Evolutionary conservation across 2,888 invertebrate species (phyloP), one percentile per base, ranked within the genome.

Genomic region (Fragum whitleyi): DNA sequence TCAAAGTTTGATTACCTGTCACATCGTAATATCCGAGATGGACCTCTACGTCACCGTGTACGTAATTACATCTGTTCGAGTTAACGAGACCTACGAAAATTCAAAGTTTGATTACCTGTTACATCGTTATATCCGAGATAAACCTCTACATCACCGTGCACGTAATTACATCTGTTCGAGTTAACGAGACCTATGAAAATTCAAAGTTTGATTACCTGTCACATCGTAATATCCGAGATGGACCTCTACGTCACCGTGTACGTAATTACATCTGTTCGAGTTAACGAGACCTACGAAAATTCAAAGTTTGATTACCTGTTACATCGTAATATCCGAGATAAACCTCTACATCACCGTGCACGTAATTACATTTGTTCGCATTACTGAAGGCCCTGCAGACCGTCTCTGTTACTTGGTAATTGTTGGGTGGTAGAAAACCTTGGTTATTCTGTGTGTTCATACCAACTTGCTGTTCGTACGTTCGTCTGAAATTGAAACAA

Each of bases 321-420:
- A n/a, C 70, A 23, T 70, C 28, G 26, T 70, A 70, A 29, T 32
- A 55, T 36, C 6, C 23, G 3, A 70, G 36, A 14, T 36, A n/a
- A 2, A 70, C 53, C 7, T 36, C 36, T 7, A 70, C 55, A 5
- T n/a, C 36, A 2, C 70, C 70, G 36, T 29, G 29, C n/a, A 70
- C 7, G 28, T 70, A 70, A 55, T 70, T 70, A 36, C 70, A 70
- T 53, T 53, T 19, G 70, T 70, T 70, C 14, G 55, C 16, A 23
- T 53, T 53, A 39, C 70, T 70, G 1, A 57, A 2, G 2, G 70
- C 55, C 16, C 28, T 53, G 23, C 70, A 70, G 36, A 70, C 53
- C 23, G 70, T 70, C 70, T 53, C 36, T 1, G 55, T 23, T 0
- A 70, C 55, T 2, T 9, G 2, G 28, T 69, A 61, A n/a, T 61